A percentile compares a stretch with the other conserved stretches of the same genome.
Evolutionary conservation across 2,797 vertebrate genomes (phyloP).

Genomic region (Halcyon badia): DNA sequence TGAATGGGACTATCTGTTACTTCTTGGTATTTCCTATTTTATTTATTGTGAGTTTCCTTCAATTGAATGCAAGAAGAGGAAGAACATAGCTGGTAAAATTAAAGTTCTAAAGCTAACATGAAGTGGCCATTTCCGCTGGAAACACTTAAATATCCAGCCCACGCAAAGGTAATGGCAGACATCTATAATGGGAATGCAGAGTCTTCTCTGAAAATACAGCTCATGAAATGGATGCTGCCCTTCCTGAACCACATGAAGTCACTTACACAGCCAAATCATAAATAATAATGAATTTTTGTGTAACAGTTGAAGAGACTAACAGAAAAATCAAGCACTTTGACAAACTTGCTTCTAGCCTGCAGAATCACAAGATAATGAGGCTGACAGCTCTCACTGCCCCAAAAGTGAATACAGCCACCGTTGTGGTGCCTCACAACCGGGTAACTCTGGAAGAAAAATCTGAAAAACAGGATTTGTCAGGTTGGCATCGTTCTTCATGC

Average conservation of each 20-base stretch:
- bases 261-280: neutral
- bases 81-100: neutral
- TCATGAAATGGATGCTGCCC: neutral
- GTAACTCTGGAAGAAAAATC: neutral
- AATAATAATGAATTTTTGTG: neutral
- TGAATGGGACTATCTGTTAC: neutral
- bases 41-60: neutral
- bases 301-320: neutral
- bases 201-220: neutral
- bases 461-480: conserved; percentile 11
- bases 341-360: neutral
- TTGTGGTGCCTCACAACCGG: rapidly evolving
- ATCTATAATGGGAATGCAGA: rapidly evolving
- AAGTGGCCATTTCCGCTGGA: neutral
- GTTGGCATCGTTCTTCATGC: neutral
- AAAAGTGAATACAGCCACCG: neutral
- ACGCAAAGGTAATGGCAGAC: neutral
- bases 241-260: neutral
- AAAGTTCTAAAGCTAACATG: neutral
- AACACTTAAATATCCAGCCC: neutral
- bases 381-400: neutral
- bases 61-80: neutral
- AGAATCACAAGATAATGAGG: neutral
- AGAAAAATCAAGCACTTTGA: neutral
- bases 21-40: neutral